Evolutionary conservation across 1,140 invertebrate genomes (phyloP).

Genomic region (Arion vulgaris): DNA sequence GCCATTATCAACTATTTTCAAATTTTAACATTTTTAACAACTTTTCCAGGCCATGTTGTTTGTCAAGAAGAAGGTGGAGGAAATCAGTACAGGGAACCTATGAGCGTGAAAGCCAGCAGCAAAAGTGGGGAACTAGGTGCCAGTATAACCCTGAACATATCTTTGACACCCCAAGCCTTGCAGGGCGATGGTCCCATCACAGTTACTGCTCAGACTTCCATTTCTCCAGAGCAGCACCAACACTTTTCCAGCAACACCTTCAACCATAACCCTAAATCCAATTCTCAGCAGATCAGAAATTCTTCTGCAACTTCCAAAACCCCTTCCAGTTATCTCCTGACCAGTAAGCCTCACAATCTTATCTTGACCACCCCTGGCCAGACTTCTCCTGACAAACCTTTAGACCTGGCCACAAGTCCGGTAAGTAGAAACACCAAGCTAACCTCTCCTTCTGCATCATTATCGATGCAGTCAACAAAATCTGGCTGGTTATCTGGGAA

Average conservation of each 20-base stretch:
- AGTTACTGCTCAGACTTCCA: constrained; percentile 48
- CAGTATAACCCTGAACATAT: constrained; percentile 57
- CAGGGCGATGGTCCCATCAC: constrained; percentile 52
- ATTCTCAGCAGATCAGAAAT: neutral
- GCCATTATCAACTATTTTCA: no score
- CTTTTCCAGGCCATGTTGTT: constrained; percentile 40
- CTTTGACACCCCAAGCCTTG: constrained; percentile 51
- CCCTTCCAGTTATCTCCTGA: neutral
- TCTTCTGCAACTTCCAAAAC: neutral
- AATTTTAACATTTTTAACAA: no score
- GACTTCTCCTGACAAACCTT: constrained; percentile 15
- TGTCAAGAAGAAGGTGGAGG: constrained; percentile 43
- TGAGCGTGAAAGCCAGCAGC: constrained; percentile 17
- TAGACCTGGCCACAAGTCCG: constrained; percentile 28
- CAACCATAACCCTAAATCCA: neutral
- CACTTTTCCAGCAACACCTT: constrained; percentile 12
- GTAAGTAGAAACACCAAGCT: constrained; percentile 18
- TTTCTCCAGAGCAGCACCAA: constrained; percentile 25
- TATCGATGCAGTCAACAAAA: neutral
- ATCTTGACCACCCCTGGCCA: neutral
- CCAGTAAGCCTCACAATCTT: neutral
- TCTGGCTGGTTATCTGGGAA: constrained; percentile 5
- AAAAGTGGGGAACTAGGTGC: constrained; percentile 11
- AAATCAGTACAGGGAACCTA: constrained; percentile 22
- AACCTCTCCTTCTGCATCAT: neutral